These are phyloP conservation scores for Branchipolynoe longqiensis DNA, from an alignment of 2,888 invertebrate species.

Conservation along the genomic window DNA sequence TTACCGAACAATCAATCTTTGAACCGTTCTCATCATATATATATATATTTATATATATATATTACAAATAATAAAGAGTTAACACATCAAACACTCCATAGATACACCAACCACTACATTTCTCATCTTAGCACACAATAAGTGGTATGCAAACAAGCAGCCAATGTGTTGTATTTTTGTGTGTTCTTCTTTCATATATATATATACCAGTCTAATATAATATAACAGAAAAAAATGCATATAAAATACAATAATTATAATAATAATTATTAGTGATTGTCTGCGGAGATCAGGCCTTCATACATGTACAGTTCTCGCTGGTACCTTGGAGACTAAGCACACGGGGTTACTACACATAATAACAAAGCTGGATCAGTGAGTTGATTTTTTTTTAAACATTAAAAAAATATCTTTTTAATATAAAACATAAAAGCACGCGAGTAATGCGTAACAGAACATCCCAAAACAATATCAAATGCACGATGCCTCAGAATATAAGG, in stretches of 20 bases:
- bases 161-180: constrained; percentile 8
- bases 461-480: constrained; percentile 44
- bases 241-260: constrained; percentile 30
- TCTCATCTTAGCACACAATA: constrained; percentile 15
- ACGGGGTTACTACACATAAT: constrained; percentile 28
- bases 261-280: constrained; percentile 46
- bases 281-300: constrained; percentile 49
- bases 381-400: too few species aligned
- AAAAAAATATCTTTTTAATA: too few species aligned
- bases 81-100: constrained; percentile 30
- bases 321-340: constrained; percentile 46
- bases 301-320: background rate
- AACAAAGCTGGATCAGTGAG: constrained; percentile 44
- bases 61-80: constrained; percentile 11
- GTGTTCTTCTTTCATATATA: too few species aligned
- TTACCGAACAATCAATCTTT: background rate
- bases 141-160: constrained; percentile 26
- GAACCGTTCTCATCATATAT: constrained; percentile 39
- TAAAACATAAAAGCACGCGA: too few species aligned
- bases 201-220: too few species aligned
- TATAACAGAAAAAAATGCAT: constrained; percentile 45
- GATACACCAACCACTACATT: background rate
- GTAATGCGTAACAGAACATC: constrained; percentile 29
- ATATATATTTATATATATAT: constrained; percentile 25
- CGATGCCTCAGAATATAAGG: constrained; percentile 1